Evolutionary conservation across 1,140 invertebrate genomes (phyloP).

Genomic region (Kradibia gibbosae): DNA sequence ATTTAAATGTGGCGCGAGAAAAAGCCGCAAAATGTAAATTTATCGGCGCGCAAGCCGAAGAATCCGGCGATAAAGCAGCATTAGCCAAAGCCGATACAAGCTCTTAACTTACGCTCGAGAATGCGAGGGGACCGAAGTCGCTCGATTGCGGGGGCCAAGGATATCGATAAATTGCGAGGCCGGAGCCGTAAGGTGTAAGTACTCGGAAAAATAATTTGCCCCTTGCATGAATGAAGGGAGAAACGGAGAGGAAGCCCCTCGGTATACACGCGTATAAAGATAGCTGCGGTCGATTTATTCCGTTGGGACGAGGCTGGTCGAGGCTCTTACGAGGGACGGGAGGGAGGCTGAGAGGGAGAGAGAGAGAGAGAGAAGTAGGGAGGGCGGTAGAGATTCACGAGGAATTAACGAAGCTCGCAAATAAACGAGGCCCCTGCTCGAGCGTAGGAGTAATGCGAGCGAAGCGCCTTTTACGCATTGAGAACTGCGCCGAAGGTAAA

Average conservation of each 20-base stretch:
- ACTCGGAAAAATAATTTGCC: conserved; percentile 1
- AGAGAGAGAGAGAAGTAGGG: neutral
- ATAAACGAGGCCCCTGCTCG: conserved; percentile 52
- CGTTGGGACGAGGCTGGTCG: too few relatives aligned
- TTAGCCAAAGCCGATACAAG: neutral
- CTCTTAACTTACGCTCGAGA: neutral
- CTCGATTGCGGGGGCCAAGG: neutral
- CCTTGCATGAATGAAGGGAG: neutral
- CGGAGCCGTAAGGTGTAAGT: neutral
- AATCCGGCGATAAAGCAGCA: neutral
- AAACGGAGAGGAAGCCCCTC: neutral
- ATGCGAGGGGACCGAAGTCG: neutral
- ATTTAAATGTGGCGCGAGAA: neutral
- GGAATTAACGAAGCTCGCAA: conserved; percentile 58
- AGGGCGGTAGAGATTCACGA: neutral
- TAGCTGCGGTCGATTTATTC: conserved; percentile 22
- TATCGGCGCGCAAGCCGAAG: neutral
- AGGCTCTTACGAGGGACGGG: neutral
- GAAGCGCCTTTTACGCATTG: conserved; percentile 37
- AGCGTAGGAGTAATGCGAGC: conserved; percentile 49
- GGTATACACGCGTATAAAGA: conserved; percentile 6
- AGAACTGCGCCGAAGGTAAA: conserved; percentile 2
- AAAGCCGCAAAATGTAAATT: neutral
- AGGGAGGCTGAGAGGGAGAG: neutral
- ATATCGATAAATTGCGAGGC: conserved; percentile 2